A percentile compares a stretch with the other conserved stretches of the same genome.
These are phyloP conservation scores for Drosophila infuscata DNA, from an alignment of 2,888 invertebrate genomes.

Conservation along the genomic window DNA sequence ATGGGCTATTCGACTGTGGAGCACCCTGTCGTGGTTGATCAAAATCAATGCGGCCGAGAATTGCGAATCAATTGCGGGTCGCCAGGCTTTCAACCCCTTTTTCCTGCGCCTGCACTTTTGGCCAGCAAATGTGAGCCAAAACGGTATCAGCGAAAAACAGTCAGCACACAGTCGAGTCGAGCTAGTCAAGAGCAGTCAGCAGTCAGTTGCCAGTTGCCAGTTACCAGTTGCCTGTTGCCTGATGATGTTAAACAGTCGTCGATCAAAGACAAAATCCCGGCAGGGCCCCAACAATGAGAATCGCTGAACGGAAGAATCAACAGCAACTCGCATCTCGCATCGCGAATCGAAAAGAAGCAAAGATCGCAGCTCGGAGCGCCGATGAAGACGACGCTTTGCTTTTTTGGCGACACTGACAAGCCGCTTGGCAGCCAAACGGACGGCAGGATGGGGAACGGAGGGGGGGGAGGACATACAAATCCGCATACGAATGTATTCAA, in stretches of 20 bases:
- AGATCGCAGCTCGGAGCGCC: conserved; percentile 28
- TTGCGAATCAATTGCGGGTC: conserved; percentile 78
- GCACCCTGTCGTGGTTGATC: conserved; percentile 79
- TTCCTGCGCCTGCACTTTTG: conserved; percentile 31
- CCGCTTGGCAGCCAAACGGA: conserved; percentile 52
- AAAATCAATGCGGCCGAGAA: conserved; percentile 77
- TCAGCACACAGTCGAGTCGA: background rate
- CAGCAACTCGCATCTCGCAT: conserved; percentile 13
- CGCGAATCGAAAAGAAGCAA: conserved; percentile 17
- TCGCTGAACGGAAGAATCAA: conserved; percentile 18
- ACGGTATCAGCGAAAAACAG: conserved; percentile 58
- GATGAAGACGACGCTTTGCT: conserved; percentile 80
- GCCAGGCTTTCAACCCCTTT: conserved; percentile 48
- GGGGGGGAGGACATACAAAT: conserved; percentile 14
- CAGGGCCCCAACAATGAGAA: conserved; percentile 45
- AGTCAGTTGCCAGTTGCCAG: conserved; percentile 23
- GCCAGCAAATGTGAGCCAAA: conserved; percentile 52
- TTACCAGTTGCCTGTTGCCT: conserved; percentile 47
- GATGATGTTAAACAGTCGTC: conserved; percentile 73
- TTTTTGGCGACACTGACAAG: conserved; percentile 80
- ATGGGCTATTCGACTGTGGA: conserved; percentile 23
- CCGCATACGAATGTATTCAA: conserved; percentile 62
- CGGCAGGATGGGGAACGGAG: background rate
- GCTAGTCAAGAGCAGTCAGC: conserved; percentile 15
- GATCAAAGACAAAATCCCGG: conserved; percentile 78